These are phyloP conservation scores for Spermophilus dauricus DNA, from an alignment of 2,113 vertebrate genomes.

Conservation along the genomic window DNA sequence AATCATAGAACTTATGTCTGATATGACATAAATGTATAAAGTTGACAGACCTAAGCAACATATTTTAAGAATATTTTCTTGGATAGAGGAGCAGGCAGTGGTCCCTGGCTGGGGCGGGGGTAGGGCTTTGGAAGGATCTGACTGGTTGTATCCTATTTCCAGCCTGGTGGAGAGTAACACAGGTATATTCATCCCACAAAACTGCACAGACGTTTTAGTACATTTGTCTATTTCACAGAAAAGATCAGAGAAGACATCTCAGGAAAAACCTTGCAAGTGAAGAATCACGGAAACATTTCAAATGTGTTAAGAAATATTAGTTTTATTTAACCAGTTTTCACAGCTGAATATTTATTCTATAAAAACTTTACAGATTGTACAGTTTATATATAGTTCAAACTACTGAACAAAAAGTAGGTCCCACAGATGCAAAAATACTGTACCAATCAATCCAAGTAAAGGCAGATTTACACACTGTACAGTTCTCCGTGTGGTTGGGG, in stretches of 20 bases:
- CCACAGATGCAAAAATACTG: conserved; percentile 95
- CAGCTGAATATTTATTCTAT: conserved; percentile 95
- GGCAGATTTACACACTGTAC: conserved; percentile 91
- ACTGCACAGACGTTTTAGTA: background rate
- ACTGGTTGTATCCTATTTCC: rapidly evolving
- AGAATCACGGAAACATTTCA: conserved; percentile 78
- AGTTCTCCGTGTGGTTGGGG: conserved; percentile 87
- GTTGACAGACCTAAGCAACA: background rate
- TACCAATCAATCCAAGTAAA: conserved; percentile 91
- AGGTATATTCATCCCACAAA: background rate
- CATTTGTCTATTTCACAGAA: background rate
- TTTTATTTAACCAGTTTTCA: conserved; percentile 96
- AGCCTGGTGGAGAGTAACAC: rapidly evolving
- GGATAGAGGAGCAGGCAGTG: background rate
- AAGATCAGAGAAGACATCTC: background rate
- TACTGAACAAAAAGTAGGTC: conserved; percentile 93
- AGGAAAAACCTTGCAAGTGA: conserved; percentile 41
- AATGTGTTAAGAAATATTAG: conserved; percentile 94
- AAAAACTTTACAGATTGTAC: conserved; percentile 97
- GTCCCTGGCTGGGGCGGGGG: background rate
- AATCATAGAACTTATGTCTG: background rate
- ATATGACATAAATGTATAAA: background rate
- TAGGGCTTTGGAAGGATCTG: background rate
- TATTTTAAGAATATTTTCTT: background rate
- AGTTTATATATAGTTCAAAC: conserved; percentile 94